phyloP scores from a whole-genome alignment of 2,797 vertebrate genomes.

The Phataginus tricuspis region DNA sequence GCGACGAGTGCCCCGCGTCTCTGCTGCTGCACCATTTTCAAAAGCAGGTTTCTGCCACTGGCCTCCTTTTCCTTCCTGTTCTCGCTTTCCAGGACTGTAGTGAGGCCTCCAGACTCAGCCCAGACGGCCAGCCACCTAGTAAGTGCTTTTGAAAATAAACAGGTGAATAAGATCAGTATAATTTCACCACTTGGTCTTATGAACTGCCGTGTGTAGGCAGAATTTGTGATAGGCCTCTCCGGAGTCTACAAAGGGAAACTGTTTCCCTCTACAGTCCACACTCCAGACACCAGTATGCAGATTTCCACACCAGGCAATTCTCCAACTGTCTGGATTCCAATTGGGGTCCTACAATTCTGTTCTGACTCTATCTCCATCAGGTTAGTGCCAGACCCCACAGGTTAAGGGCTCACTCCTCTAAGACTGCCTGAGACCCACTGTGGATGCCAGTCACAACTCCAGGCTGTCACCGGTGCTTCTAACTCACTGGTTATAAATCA shows the following conservation, averaged over 20 bases:
- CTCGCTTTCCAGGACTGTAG: background rate
- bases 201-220: background rate
- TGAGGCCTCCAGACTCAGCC: background rate
- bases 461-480: background rate
- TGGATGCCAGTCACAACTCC: background rate
- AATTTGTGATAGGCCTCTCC: background rate
- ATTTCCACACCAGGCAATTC: background rate
- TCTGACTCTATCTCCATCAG: background rate
- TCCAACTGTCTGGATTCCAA: background rate
- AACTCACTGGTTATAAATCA: background rate
- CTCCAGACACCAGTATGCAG: background rate
- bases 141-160: background rate
- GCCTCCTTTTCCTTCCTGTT: background rate
- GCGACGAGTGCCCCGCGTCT: accelerated
- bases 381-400: background rate
- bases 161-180: background rate
- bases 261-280: background rate
- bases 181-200: background rate
- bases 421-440: background rate
- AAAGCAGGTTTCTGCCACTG: accelerated
- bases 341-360: background rate
- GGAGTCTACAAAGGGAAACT: background rate
- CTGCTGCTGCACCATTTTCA: accelerated
- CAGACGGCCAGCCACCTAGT: background rate
- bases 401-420: background rate